phyloP scores from a whole-genome alignment of 2,113 vertebrate species.

The Sialia sialis region DNA sequence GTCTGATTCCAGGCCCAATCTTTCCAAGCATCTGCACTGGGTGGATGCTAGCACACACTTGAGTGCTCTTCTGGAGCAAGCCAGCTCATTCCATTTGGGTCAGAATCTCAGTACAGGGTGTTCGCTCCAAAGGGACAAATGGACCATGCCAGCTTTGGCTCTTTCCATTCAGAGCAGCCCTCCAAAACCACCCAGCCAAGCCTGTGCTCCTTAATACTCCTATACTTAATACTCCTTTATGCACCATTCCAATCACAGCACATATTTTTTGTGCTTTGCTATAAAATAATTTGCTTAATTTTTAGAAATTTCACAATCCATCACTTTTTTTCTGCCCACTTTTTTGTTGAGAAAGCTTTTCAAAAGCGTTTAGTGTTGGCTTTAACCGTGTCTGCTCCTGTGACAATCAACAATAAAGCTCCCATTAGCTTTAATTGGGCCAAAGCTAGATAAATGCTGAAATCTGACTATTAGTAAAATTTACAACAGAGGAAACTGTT shows the following conservation, averaged over 20 bases:
- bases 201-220: neutral
- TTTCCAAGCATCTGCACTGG: neutral
- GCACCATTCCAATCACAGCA: neutral
- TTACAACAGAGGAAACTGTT: neutral
- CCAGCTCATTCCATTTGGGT: neutral
- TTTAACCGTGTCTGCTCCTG: neutral
- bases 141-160: neutral
- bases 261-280: neutral
- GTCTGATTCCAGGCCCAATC: neutral
- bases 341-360: neutral
- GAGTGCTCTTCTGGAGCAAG: neutral
- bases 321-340: neutral
- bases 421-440: constrained; percentile 26
- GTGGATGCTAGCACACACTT: neutral
- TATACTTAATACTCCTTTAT: neutral
- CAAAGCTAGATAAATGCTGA: neutral
- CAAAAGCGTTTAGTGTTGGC: neutral
- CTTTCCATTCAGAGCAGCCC: neutral
- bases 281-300: neutral
- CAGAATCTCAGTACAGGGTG: neutral
- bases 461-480: neutral
- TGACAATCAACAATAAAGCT: neutral
- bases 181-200: neutral
- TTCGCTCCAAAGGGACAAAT: neutral
- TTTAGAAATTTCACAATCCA: neutral